phyloP scores from a whole-genome alignment of 2,888 invertebrate genomes.

The Drosophila diplacantha region DNA sequence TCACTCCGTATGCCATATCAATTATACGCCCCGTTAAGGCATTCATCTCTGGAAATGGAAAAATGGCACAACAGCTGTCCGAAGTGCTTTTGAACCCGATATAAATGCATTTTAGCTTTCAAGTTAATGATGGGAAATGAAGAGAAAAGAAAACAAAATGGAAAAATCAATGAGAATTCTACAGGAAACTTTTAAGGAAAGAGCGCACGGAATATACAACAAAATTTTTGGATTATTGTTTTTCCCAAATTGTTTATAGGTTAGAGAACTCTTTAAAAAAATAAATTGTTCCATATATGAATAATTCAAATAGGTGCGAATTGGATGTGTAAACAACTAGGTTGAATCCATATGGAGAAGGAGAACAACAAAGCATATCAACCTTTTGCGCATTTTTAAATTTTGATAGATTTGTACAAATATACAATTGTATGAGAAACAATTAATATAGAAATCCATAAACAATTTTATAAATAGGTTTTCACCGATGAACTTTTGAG shows the following conservation, averaged over 20 bases:
- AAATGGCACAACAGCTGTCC: slow-evolving; percentile 18
- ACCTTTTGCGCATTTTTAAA: slow-evolving; percentile 14
- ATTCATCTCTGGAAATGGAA: slow-evolving; percentile 13
- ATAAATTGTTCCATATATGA: slow-evolving; percentile 12
- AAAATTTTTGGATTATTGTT: not conserved
- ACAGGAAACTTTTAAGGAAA: not conserved
- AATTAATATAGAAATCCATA: slow-evolving; percentile 8
- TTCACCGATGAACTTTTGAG: not conserved
- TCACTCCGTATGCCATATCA: slow-evolving; percentile 17
- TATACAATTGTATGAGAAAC: not conserved
- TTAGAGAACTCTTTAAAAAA: not conserved
- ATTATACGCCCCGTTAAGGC: slow-evolving; percentile 30
- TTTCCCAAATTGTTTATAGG: slow-evolving; percentile 13
- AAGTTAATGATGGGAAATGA: slow-evolving; percentile 3
- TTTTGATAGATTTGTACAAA: slow-evolving; percentile 14
- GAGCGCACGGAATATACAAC: not conserved
- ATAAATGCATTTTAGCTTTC: slow-evolving; percentile 16
- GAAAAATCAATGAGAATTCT: not conserved
- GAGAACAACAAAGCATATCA: not conserved
- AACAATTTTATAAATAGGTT: not conserved
- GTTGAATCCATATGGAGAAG: slow-evolving; percentile 13
- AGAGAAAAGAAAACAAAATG: not conserved
- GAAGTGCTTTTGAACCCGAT: slow-evolving; percentile 17
- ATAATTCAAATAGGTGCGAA: slow-evolving; percentile 15
- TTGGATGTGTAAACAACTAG: slow-evolving; percentile 24